Evolutionary conservation across 2,113 vertebrate species (phyloP).

Genomic region (Marmota flaviventris): DNA sequence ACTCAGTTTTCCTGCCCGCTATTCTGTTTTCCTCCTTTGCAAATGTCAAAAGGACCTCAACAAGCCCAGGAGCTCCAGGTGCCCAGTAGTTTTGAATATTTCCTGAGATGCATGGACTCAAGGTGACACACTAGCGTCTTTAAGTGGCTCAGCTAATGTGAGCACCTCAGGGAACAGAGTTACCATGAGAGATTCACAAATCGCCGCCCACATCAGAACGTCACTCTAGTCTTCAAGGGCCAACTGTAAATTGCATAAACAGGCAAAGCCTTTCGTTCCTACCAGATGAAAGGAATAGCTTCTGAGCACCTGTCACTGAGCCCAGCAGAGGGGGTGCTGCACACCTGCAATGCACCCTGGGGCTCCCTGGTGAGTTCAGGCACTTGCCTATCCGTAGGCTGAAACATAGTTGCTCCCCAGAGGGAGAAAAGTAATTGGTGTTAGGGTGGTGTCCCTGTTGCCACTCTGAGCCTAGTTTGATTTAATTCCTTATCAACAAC

Average conservation of each 20-base stretch:
- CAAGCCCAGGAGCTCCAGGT: background rate
- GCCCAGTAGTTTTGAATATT: background rate
- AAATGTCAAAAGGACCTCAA: background rate
- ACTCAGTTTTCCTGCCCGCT: background rate
- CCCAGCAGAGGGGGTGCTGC: background rate
- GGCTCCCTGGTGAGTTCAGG: background rate
- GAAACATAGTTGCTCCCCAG: background rate
- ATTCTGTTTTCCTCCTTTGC: background rate
- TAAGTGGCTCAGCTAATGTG: background rate
- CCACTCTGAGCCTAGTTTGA: background rate
- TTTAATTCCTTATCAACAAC: conserved; percentile 1
- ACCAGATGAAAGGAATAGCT: background rate
- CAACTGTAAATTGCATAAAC: background rate
- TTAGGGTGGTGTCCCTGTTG: background rate
- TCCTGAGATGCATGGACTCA: background rate
- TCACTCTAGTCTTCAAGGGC: background rate
- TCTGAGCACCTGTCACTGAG: background rate
- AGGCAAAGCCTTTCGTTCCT: background rate
- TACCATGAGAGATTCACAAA: background rate
- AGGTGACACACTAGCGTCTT: background rate
- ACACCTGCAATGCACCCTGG: background rate
- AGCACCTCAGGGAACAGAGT: background rate
- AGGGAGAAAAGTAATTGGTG: background rate
- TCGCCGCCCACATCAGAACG: background rate
- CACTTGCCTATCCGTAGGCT: background rate